A percentile compares a stretch with the other conserved stretches of the same genome.
Conservation (phyloP, 2,797 vertebrate species). For the Hyperoplus lanceolatus region DNA sequence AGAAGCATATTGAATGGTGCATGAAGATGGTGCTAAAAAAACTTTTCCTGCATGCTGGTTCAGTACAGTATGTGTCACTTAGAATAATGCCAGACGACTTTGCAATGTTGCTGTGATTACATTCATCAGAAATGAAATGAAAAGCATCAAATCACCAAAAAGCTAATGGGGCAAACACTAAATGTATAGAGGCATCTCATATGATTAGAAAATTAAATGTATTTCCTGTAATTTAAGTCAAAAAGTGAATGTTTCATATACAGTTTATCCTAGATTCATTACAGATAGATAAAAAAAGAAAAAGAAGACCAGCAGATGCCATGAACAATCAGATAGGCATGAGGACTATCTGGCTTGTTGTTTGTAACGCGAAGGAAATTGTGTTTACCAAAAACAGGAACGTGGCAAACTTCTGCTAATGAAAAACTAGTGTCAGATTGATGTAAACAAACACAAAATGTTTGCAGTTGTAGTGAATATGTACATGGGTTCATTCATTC, state of each 20-base stretch:
- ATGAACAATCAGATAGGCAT: background rate
- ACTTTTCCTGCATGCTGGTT: background rate
- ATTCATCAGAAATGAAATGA: background rate
- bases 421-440: background rate
- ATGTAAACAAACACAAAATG: no score
- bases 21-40: no score
- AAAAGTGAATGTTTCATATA: no score
- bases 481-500: no score
- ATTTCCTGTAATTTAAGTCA: no score
- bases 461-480: background rate
- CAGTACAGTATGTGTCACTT: background rate
- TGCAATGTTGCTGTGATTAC: background rate
- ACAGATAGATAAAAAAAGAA: no score
- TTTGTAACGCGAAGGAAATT: background rate
- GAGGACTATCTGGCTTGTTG: background rate
- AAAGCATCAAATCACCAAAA: background rate
- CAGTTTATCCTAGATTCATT: no score
- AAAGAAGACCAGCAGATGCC: no score
- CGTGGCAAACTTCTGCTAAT: background rate
- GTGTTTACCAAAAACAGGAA: background rate
- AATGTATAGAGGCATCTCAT: no score
- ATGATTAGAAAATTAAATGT: no score
- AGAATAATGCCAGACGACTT: background rate
- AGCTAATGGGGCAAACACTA: background rate
- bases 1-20: background rate